Base-by-base conservation (phyloP, 1,140 invertebrate species). In the Nixonia krombeini region DNA sequence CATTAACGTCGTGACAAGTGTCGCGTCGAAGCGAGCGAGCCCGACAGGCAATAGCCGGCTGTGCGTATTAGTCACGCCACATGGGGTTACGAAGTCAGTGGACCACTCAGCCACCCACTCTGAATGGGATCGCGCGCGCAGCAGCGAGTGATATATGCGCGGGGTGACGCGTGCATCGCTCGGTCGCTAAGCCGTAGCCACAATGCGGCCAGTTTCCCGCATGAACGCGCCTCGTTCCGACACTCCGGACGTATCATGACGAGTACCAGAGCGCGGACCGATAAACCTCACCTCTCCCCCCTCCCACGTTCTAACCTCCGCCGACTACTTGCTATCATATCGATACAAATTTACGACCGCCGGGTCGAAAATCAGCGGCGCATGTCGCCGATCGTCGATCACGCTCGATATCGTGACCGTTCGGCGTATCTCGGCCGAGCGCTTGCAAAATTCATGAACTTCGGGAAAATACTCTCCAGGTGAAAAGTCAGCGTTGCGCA, bases 51-150 rank as follows among this genome's bases (percentile, higher is more conserved):
- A 26, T 31, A 21, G 41, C 28, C 6, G 23, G 15, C 40, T 35
- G 28, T 41, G 12, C 15, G 37, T 45, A 51, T 67, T 66, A 71
- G 53, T 66, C 66, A 68, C 47, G 58, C 33, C 47, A 42, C 44
- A 53, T 44, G 68, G 38, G 76, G 76, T 78, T 74, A 78, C 41
- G 70, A 52, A 76, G 74, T 75, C 73, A 78, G 65, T 76, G 70
- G 76, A 72, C 44, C 76, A 74, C 38, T 51, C 40, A 38, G 25
- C 59, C 41, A 17, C 57, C 35, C 37, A 65, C 59, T 40, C 40
- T 59, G 15, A 45, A 38, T 45, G 29, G 13, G 15, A 9, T 31
- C 37, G 44, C 16, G 21, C 15, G 55, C 29, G 25, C 42, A 51
- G 59, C 59, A 65, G 50, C n/a, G n/a, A n/a, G 25, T 51, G 52